These are phyloP conservation scores for Mnemiopsis leidyi DNA, from an alignment of 37 sponge, comb jelly and placozoan genomes.

Conservation along the genomic window DNA sequence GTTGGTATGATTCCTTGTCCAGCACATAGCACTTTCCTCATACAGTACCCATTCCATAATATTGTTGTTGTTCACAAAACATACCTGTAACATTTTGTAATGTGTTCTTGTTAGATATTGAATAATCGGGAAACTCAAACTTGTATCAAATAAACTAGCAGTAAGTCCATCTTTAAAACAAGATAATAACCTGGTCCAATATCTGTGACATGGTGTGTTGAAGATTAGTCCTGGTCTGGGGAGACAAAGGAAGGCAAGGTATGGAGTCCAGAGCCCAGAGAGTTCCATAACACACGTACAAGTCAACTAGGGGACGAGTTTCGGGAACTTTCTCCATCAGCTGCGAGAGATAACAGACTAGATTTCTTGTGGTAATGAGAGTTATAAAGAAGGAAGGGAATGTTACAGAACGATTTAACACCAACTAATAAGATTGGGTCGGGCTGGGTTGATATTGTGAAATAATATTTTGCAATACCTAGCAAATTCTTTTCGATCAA, in stretches of 20 bases:
- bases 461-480: too few species aligned
- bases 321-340: neutral
- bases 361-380: too few species aligned
- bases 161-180: too few species aligned
- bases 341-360: too few species aligned
- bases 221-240: neutral
- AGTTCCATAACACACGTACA: slow-evolving; percentile 10
- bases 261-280: neutral
- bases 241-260: neutral
- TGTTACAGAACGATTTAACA: too few species aligned
- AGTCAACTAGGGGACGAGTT: neutral
- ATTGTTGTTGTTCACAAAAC: neutral
- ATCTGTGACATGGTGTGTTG: neutral
- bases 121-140: too few species aligned
- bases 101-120: too few species aligned
- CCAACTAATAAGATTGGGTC: too few species aligned
- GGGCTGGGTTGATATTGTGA: neutral
- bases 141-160: too few species aligned
- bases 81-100: too few species aligned
- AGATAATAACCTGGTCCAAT: slow-evolving; percentile 27
- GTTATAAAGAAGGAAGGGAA: too few species aligned
- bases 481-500: too few species aligned
- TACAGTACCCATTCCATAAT: neutral
- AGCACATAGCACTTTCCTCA: slow-evolving; percentile 3
- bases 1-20: neutral